Evolutionary conservation across 2,888 invertebrate species (phyloP), one percentile per base, ranked within the genome.

Genomic region (Diarsia rubi): DNA sequence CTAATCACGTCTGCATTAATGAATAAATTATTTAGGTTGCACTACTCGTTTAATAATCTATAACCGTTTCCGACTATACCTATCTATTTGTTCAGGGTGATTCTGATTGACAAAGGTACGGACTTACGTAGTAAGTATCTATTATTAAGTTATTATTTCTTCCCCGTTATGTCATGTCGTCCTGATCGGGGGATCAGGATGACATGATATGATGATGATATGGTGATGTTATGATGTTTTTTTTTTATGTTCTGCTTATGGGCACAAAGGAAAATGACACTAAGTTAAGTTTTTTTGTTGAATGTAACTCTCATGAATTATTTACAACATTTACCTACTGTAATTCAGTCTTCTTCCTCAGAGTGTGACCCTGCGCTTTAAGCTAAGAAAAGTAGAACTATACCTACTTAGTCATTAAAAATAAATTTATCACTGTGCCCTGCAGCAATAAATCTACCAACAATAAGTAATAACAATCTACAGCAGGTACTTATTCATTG

Each of bases 1-100:
- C 83, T 72, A 78, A 80, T 68, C 79, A 78, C 59, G 83, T 64
- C 79, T 82, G 83, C 59, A 78, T 78, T 68, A 37, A 27, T 80
- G 78, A 82, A 80, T 80, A 72, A 78, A 82, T 82, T 83, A 80
- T 64, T 78, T 54, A 72, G 72, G 54, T 78, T 68, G 72, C 78
- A 68, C 12, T 80, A 82, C 52, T 71, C 49, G 79, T 82, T 80
- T 45, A 54, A 71, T 31, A 78, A 64, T 64, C 45, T 67, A 71
- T 69, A 82, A 75, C 64, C 21, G 62, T 37, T 67, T 81, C 47
- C n/a, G 31, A 65, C 59, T 76, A 45, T 52, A 59, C 31, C 31
- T 44, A 68, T 64, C 11, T 78, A 27, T 78, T 44, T 59, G 66
- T 57, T 77, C 73, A 79, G 24, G 73, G 77, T 64, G 44, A 76